These are phyloP conservation scores for Gorsachius goisagi DNA, from an alignment of 2,113 vertebrate species.

Conservation along the genomic window DNA sequence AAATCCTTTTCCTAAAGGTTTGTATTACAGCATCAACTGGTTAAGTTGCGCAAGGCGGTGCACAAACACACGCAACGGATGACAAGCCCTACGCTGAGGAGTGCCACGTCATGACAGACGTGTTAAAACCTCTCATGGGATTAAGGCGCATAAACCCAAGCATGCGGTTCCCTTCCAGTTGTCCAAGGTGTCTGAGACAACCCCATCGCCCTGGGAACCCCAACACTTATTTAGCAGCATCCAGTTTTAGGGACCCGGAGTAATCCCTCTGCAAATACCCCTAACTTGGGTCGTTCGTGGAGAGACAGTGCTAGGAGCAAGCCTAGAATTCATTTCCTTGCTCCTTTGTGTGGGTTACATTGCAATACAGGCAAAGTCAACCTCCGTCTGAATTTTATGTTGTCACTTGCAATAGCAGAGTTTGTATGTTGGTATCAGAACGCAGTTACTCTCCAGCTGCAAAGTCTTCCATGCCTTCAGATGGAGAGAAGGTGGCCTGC, in stretches of 20 bases:
- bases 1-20: background rate
- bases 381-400: background rate
- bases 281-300: background rate
- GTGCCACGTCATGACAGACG: background rate
- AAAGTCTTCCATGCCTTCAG: background rate
- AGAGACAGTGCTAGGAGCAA: background rate
- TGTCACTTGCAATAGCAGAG: background rate
- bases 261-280: background rate
- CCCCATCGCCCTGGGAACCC: background rate
- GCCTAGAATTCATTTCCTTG: background rate
- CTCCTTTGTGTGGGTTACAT: background rate
- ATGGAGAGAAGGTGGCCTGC: rapidly evolving
- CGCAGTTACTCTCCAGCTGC: background rate
- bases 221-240: background rate
- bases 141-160: background rate
- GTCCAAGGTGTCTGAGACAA: background rate
- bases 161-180: background rate
- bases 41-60: background rate
- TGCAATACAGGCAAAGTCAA: background rate
- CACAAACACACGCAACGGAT: background rate
- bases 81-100: background rate
- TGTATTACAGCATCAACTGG: background rate
- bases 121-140: background rate
- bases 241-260: background rate
- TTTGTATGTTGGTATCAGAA: background rate